Conservation (phyloP, 2,888 invertebrate species). For the Aricia artaxerxes region DNA sequence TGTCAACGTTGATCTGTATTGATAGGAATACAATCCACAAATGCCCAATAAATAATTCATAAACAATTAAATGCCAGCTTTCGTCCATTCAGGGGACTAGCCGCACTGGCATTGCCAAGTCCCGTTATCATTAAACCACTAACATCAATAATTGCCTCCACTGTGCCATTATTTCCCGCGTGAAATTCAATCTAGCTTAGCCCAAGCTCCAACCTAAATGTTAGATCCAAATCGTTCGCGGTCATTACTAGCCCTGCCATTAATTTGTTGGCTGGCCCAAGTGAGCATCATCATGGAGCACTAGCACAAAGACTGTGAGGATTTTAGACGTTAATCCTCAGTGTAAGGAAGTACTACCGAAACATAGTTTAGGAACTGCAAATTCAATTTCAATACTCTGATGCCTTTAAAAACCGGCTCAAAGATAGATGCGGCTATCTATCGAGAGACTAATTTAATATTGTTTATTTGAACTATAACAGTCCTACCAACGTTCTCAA, state of each 20-base stretch:
- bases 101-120: slow-evolving; percentile 21
- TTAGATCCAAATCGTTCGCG: slow-evolving; percentile 29
- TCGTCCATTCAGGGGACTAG: slow-evolving; percentile 16
- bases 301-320: background rate
- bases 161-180: slow-evolving; percentile 26
- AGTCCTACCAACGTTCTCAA: background rate
- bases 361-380: background rate
- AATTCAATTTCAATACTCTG: background rate
- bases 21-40: background rate
- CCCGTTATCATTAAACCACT: slow-evolving; percentile 26
- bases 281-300: background rate
- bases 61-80: slow-evolving; percentile 20
- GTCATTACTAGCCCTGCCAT: slow-evolving; percentile 26
- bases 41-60: slow-evolving; percentile 17
- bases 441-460: background rate
- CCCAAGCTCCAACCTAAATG: slow-evolving; percentile 55
- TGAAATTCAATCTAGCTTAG: slow-evolving; percentile 34
- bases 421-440: background rate
- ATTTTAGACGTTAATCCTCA: background rate
- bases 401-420: background rate
- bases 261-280: slow-evolving; percentile 19
- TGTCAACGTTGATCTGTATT: background rate
- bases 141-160: slow-evolving; percentile 26
- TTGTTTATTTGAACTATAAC: background rate
- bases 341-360: background rate